Percentiles rank a stretch among this genome's conserved stretches.
Evolutionary conservation across 2,113 vertebrate species (phyloP).

Genomic region (Mormyrus lacerda): DNA sequence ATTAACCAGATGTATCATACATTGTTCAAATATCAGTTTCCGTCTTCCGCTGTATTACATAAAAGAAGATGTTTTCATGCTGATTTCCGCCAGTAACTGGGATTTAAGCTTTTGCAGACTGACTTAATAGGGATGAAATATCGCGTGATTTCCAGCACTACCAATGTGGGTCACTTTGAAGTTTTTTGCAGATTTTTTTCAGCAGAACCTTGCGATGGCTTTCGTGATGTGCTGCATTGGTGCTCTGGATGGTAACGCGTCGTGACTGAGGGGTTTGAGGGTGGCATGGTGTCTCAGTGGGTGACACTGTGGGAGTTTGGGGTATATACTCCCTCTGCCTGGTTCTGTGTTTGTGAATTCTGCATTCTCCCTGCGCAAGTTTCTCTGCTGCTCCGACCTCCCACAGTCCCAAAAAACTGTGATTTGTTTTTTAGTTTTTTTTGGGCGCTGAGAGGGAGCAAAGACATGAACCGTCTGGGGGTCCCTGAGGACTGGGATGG

Average conservation of each 20-base stretch:
- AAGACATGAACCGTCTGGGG: neutral
- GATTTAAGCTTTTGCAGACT: neutral
- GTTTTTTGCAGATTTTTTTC: neutral
- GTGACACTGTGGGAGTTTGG: neutral
- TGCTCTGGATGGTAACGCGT: neutral
- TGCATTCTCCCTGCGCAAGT: neutral
- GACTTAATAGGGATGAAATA: neutral
- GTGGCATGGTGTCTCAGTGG: neutral
- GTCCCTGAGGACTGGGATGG: too few species aligned
- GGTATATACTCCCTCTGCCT: neutral
- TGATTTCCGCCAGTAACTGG: neutral
- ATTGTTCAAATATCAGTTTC: neutral
- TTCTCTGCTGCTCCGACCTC: neutral
- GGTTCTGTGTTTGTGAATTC: neutral
- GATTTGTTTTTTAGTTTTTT: neutral
- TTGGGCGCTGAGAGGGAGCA: neutral
- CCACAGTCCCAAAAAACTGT: neutral
- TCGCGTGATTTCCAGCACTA: neutral
- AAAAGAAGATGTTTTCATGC: neutral
- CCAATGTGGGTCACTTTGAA: neutral
- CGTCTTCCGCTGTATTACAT: neutral
- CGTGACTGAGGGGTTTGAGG: neutral
- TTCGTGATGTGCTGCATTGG: neutral
- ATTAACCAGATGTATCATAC: neutral
- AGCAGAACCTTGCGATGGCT: neutral